Base-by-base conservation (phyloP, 2,113 vertebrate genomes). In the Platysternon megacephalum region DNA sequence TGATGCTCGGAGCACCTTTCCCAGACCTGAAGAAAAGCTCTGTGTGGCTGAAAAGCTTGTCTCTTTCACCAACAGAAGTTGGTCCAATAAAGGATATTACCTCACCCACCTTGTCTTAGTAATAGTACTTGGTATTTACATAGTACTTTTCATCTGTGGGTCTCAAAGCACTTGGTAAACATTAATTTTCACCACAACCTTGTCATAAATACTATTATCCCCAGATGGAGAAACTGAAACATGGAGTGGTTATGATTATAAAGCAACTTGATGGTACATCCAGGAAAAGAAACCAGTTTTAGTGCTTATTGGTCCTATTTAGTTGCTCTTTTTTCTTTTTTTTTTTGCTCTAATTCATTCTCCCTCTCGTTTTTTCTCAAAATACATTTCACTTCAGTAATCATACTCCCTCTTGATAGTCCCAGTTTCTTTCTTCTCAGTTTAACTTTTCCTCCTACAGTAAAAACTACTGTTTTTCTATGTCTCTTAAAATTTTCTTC, bases 141-240 rank as follows among this genome's bases (percentile, higher is more conserved):
- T 19, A 68, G 65, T 68, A 68, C 17, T 28, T 28, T 28, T 44
- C 24, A 76, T 42, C 74, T 76, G 11, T 76, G 11, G 13, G n/a
- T 79, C 55, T 84, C 80, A 95, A 94, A 94, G 42, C 51, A 93
- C 46, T 9, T n/a, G 81, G 49, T 89, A 95, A 90, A 76, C 51
- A 88, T 94, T 28, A 44, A 24, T 44, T 44, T 44, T 42, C 35
- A 44, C 46, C 22, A 42, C 22, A 44, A 42, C 11, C 24, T 76
- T 44, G 42, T 4, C 11, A 76, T 76, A 76, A 76, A 76, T 76
- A 76, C 5, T 76, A 76, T 44, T 76, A 68, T 35, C 61, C n/a
- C 16, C 65, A 68, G 35, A 19, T 28, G 12, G 6, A 44, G 24
- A 44, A 76, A 26, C 42, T 44, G 74, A 46, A 42, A 6, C 21